These are phyloP conservation scores for Megaustenia siamemsis DNA, from an alignment of 2,888 invertebrate genomes.

Conservation along the genomic window DNA sequence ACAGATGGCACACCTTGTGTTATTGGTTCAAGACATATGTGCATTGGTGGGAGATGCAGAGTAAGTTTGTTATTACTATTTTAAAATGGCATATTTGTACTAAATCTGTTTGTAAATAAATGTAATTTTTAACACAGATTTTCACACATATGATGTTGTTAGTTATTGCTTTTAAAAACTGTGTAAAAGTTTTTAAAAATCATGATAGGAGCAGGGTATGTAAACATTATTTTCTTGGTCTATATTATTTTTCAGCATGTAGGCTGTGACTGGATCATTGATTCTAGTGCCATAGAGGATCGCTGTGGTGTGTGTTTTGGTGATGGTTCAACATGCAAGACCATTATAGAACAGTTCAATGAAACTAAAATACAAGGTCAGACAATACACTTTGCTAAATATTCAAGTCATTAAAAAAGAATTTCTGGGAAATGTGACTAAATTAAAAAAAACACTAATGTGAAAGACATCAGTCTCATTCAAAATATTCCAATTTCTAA, in stretches of 20 bases:
- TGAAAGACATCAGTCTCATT: too few species aligned
- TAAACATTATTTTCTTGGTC: too few species aligned
- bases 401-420: too few species aligned
- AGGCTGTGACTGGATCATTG: slow-evolving; percentile 94
- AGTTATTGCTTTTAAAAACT: not conserved
- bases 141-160: not conserved
- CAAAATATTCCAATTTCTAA: too few species aligned
- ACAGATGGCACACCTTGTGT: slow-evolving; percentile 92
- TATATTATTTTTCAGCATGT: slow-evolving; percentile 85
- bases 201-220: too few species aligned
- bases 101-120: too few species aligned
- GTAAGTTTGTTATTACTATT: slow-evolving; percentile 82
- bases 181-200: too few species aligned
- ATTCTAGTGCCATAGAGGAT: slow-evolving; percentile 89
- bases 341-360: slow-evolving; percentile 84
- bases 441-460: too few species aligned
- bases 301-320: slow-evolving; percentile 93
- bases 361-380: slow-evolving; percentile 81
- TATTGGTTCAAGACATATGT: slow-evolving; percentile 90
- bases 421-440: too few species aligned
- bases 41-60: slow-evolving; percentile 88
- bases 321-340: slow-evolving; percentile 89
- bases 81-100: too few species aligned
- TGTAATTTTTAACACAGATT: not conserved
- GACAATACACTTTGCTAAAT: not conserved